These are phyloP conservation scores for Apotomis turbidana DNA, from an alignment of 2,888 invertebrate species.

Conservation along the genomic window DNA sequence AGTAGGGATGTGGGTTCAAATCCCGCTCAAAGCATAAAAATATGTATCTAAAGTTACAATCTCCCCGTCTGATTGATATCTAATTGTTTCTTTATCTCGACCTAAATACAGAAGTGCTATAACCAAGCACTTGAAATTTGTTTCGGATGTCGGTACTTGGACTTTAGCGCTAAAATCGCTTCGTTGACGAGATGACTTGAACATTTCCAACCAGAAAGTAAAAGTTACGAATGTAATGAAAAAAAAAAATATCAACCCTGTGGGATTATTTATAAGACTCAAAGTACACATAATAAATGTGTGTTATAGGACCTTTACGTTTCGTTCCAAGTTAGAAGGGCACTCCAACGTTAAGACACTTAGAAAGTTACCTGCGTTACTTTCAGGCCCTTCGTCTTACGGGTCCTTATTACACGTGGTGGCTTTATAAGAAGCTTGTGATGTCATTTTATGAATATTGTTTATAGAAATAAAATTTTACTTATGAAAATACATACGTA, in stretches of 20 bases:
- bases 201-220: not conserved
- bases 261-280: not conserved
- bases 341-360: constrained; percentile 10
- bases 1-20: no score
- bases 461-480: not conserved
- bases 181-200: constrained; percentile 21
- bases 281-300: not conserved
- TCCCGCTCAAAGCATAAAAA: no score
- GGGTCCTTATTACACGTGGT: constrained; percentile 1
- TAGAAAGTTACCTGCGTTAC: constrained; percentile 24
- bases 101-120: not conserved
- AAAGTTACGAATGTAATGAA: not conserved
- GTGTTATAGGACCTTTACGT: not conserved
- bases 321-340: not conserved
- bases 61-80: no score
- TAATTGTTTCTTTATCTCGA: not conserved
- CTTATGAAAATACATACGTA: no score
- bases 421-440: not conserved
- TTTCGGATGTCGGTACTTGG: constrained; percentile 7
- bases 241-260: not conserved
- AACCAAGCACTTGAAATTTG: constrained; percentile 13
- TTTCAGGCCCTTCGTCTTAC: constrained; percentile 8
- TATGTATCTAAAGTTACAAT: no score
- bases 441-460: not conserved
- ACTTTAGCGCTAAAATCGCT: constrained; percentile 18